These are phyloP conservation scores for Oophaga sylvatica DNA, from an alignment of 2,797 vertebrate genomes.

Conservation along the genomic window DNA sequence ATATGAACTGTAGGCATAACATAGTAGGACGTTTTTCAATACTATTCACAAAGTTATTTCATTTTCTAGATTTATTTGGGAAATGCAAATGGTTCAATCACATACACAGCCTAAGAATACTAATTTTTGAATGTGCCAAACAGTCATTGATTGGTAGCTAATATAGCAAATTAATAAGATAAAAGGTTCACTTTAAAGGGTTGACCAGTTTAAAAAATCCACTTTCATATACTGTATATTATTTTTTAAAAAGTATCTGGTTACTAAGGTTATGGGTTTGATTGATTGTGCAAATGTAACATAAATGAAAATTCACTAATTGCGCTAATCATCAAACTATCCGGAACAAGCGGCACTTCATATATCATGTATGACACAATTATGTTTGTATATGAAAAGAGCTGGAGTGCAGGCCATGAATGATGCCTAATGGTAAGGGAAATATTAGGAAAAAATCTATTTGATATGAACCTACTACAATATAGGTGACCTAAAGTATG, in stretches of 20 bases:
- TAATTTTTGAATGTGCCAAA: too few relatives aligned
- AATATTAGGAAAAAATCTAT: slow-evolving; percentile 6
- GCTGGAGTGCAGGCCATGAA: not conserved
- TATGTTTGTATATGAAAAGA: not conserved
- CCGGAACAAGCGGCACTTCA: not conserved
- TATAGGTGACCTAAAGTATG: not conserved
- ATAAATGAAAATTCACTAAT: not conserved
- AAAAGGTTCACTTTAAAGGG: too few relatives aligned
- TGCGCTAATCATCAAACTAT: not conserved
- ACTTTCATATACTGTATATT: too few relatives aligned
- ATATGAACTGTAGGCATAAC: too few relatives aligned
- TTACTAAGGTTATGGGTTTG: not conserved
- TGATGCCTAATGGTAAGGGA: not conserved
- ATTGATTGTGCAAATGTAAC: not conserved
- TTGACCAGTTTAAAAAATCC: too few relatives aligned
- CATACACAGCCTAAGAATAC: too few relatives aligned
- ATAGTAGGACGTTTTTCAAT: too few relatives aligned
- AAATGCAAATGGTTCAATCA: too few relatives aligned
- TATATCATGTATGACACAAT: not conserved
- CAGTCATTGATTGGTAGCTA: too few relatives aligned
- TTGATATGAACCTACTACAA: not conserved
- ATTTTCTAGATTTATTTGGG: too few relatives aligned
- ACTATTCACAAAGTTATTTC: too few relatives aligned
- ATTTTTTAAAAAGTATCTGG: not conserved
- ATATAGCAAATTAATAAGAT: too few relatives aligned